Conservation (phyloP, 2,113 vertebrate species). For the Greenwoodochromis staneri region DNA sequence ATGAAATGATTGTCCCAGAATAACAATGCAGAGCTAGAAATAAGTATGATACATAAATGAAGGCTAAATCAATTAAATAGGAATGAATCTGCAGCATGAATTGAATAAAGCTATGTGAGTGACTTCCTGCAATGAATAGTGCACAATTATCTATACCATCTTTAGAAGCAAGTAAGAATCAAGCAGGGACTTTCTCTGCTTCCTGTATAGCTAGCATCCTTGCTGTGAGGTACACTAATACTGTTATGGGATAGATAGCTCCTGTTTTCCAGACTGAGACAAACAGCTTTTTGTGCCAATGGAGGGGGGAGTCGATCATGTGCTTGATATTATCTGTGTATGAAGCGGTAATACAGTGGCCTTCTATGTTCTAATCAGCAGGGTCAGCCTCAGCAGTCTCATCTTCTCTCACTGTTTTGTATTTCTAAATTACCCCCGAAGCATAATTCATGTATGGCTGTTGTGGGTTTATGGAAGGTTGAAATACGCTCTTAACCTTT, state of each 20-base stretch:
- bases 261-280: slow-evolving; percentile 17
- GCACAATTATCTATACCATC: not conserved
- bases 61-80: not conserved
- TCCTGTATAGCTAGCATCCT: not conserved
- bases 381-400: not conserved
- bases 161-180: not conserved
- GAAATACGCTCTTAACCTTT: not conserved
- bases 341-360: slow-evolving; percentile 48
- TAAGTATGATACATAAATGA: not conserved
- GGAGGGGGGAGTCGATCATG: slow-evolving; percentile 47
- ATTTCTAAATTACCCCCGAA: not conserved
- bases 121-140: not conserved
- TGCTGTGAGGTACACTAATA: not conserved
- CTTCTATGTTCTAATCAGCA: slow-evolving; percentile 43
- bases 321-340: slow-evolving; percentile 59
- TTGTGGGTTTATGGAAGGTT: not conserved
- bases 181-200: slow-evolving; percentile 23
- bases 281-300: slow-evolving; percentile 52
- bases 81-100: not conserved
- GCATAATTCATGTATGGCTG: not conserved
- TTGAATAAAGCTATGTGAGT: not conserved
- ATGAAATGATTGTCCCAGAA: not conserved
- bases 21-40: not conserved
- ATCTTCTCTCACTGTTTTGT: not conserved
- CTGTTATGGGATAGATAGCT: not conserved